Conservation (phyloP, 2,888 invertebrate genomes). For the Ommatoiulus sabulosus region DNA sequence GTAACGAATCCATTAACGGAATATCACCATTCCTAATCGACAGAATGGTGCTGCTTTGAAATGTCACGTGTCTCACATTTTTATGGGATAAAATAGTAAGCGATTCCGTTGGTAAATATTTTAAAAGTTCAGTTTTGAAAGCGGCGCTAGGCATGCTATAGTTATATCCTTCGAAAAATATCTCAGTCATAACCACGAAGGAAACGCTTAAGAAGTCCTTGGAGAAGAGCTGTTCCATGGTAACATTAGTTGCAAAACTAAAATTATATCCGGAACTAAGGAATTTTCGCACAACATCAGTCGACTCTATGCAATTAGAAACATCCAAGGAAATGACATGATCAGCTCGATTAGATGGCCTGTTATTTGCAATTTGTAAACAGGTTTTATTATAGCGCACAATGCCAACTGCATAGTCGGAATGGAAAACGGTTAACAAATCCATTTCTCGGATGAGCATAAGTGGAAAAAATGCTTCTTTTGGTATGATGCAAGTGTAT, state of each 20-base stretch:
- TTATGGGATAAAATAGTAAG: background rate
- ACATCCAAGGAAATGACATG: background rate
- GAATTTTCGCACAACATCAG: conserved; percentile 40
- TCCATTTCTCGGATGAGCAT: conserved; percentile 45
- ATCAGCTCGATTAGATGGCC: background rate
- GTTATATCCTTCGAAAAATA: conserved; percentile 45
- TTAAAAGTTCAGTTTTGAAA: conserved; percentile 2
- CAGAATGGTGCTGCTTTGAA: conserved; percentile 20
- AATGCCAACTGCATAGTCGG: conserved; percentile 1
- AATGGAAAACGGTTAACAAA: background rate
- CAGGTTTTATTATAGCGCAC: background rate
- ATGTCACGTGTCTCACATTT: background rate
- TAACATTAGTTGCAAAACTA: background rate
- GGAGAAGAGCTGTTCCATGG: conserved; percentile 47
- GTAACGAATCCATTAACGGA: conserved; percentile 9
- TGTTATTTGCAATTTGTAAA: background rate
- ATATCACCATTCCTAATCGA: conserved; percentile 31
- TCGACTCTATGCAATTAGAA: background rate
- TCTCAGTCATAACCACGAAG: background rate
- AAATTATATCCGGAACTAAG: conserved; percentile 2
- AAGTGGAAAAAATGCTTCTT: conserved; percentile 39
- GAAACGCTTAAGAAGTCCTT: conserved; percentile 39
- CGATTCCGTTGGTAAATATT: background rate
- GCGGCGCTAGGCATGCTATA: background rate
- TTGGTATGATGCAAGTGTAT: background rate